A percentile compares a stretch with the other conserved stretches of the same genome.
Conservation (phyloP, 2,888 invertebrate genomes). For the Steinernema hermaphroditum region DNA sequence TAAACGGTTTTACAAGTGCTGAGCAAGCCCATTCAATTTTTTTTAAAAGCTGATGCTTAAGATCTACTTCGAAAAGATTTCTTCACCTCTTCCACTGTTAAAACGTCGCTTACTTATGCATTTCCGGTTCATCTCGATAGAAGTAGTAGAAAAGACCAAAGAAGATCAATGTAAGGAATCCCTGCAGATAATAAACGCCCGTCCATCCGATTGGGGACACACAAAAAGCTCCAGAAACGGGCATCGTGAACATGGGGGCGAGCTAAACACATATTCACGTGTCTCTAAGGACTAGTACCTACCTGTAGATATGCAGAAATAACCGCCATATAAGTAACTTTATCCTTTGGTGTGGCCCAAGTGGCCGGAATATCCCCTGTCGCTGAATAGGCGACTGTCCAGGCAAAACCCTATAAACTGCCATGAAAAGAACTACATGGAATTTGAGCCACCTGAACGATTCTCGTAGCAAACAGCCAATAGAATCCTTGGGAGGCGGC, state of each 20-base stretch:
- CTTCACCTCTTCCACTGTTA: no score
- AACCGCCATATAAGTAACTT: conserved; percentile 45
- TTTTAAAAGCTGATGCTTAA: no score
- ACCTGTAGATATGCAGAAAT: conserved; percentile 46
- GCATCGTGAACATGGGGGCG: conserved; percentile 47
- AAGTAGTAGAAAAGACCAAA: conserved; percentile 41
- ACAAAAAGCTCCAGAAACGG: conserved; percentile 43
- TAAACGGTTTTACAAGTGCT: no score
- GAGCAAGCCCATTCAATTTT: no score
- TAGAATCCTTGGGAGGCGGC: conserved; percentile 44
- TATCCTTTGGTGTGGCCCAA: conserved; percentile 45
- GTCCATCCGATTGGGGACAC: conserved; percentile 43
- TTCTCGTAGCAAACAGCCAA: conserved; percentile 39
- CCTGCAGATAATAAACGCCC: conserved; percentile 45
- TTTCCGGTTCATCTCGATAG: conserved; percentile 41
- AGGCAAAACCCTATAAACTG: background rate
- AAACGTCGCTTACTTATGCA: background rate
- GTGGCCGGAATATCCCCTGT: conserved; percentile 23
- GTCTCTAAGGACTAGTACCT: background rate
- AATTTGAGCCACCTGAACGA: conserved; percentile 38
- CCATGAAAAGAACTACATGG: no score
- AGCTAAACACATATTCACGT: conserved; percentile 27
- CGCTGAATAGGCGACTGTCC: conserved; percentile 14
- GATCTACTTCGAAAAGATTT: no score
- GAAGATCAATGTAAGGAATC: conserved; percentile 39